phyloP scores from a whole-genome alignment of 2,888 invertebrate genomes.

The Horisme vitalbata region DNA sequence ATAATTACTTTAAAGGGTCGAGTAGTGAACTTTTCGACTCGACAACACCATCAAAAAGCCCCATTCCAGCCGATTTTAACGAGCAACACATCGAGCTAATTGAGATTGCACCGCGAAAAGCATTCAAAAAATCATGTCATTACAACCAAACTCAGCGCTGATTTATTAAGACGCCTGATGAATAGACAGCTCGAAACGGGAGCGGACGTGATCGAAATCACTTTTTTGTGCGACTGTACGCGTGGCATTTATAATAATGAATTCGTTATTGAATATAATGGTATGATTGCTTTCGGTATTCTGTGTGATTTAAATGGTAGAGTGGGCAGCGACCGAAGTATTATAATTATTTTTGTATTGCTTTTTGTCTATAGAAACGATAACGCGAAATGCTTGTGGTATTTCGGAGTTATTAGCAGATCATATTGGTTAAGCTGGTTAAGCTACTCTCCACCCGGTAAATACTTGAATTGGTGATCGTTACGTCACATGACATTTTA shows the following conservation, averaged over 20 bases:
- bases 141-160: constrained; percentile 72
- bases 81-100: constrained; percentile 78
- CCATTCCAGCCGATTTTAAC: constrained; percentile 71
- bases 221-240: constrained; percentile 48
- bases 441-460: too few species aligned
- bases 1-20: too few species aligned
- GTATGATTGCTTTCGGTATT: constrained; percentile 15
- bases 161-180: constrained; percentile 72
- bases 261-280: constrained; percentile 23
- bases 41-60: constrained; percentile 59
- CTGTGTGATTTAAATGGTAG: not conserved
- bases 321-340: constrained; percentile 5
- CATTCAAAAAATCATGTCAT: constrained; percentile 73
- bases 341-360: too few species aligned
- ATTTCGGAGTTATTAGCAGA: too few species aligned
- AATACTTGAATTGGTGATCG: too few species aligned
- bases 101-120: constrained; percentile 74
- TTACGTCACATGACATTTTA: too few species aligned
- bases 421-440: too few species aligned
- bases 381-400: too few species aligned
- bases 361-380: too few species aligned
- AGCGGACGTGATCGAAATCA: constrained; percentile 45
- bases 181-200: constrained; percentile 71
- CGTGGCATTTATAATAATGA: constrained; percentile 32
- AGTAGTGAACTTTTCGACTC: constrained; percentile 35